phyloP scores from a whole-genome alignment of 1,140 invertebrate species.

The Drosophila aff. region DNA sequence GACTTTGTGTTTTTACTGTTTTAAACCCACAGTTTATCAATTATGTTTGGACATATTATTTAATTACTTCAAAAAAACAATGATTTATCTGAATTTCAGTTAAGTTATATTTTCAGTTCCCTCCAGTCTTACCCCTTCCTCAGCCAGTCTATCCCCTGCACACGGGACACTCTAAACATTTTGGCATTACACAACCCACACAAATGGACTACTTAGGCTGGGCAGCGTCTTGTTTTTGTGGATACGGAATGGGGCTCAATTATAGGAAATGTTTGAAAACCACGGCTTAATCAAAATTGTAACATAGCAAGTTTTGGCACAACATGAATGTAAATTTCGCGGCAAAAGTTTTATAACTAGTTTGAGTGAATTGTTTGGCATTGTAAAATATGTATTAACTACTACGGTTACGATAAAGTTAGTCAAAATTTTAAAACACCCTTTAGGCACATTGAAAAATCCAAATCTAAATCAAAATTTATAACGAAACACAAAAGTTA shows the following conservation, averaged over 20 bases:
- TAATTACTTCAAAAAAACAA: slow-evolving; percentile 71
- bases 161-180: slow-evolving; percentile 32
- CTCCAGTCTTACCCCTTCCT: slow-evolving; percentile 1
- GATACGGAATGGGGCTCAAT: slow-evolving; percentile 65
- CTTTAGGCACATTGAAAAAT: slow-evolving; percentile 72
- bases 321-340: slow-evolving; percentile 34
- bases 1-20: slow-evolving; percentile 76
- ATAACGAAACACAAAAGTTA: slow-evolving; percentile 16
- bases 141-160: slow-evolving; percentile 1
- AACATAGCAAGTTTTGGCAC: slow-evolving; percentile 58
- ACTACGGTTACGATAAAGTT: slow-evolving; percentile 35
- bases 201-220: slow-evolving; percentile 53
- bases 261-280: slow-evolving; percentile 57
- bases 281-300: slow-evolving; percentile 63
- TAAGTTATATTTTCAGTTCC: slow-evolving; percentile 4
- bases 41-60: slow-evolving; percentile 75
- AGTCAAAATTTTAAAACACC: slow-evolving; percentile 79
- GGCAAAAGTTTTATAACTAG: slow-evolving; percentile 79
- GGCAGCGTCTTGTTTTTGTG: slow-evolving; percentile 76
- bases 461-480: slow-evolving; percentile 34
- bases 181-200: slow-evolving; percentile 49
- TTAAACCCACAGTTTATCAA: slow-evolving; percentile 47
- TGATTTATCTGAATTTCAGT: slow-evolving; percentile 30
- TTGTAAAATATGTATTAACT: slow-evolving; percentile 55
- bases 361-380: slow-evolving; percentile 66